Percentiles rank a stretch among this genome's conserved stretches.
Evolutionary conservation across 2,888 invertebrate species (phyloP).

Genomic region (Allophyes oxyacanthae): DNA sequence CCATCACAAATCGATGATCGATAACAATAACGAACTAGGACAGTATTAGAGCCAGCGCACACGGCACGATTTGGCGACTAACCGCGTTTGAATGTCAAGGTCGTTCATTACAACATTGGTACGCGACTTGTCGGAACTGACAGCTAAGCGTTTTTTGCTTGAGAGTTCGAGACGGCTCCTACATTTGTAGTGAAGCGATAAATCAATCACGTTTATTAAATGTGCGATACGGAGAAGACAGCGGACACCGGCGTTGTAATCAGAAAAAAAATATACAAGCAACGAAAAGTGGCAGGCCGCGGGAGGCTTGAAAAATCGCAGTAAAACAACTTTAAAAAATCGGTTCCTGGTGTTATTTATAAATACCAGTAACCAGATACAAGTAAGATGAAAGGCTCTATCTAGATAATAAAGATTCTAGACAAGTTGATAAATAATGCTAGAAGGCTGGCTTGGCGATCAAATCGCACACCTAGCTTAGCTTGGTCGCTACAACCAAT

Average conservation of each 20-base stretch:
- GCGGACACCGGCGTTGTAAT: conserved; percentile 4
- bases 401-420: no score
- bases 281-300: neutral
- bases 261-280: conserved; percentile 2
- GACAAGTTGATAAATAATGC: no score
- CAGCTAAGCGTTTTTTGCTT: conserved; percentile 17
- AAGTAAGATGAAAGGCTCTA: no score
- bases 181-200: neutral
- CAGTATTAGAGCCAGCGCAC: conserved; percentile 6
- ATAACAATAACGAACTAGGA: conserved; percentile 13
- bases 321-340: neutral
- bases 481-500: no score
- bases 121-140: conserved; percentile 17
- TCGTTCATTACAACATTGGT: conserved; percentile 18
- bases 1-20: conserved; percentile 8
- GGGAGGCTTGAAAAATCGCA: conserved; percentile 3
- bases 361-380: no score
- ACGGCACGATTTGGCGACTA: conserved; percentile 17
- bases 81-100: conserved; percentile 47
- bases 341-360: no score
- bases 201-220: conserved; percentile 37
- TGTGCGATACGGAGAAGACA: conserved; percentile 13
- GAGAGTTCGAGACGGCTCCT: neutral
- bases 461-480: no score
- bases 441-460: no score